Evolutionary conservation across 2,888 invertebrate genomes (phyloP).

Genomic region (Lymantria dispar): DNA sequence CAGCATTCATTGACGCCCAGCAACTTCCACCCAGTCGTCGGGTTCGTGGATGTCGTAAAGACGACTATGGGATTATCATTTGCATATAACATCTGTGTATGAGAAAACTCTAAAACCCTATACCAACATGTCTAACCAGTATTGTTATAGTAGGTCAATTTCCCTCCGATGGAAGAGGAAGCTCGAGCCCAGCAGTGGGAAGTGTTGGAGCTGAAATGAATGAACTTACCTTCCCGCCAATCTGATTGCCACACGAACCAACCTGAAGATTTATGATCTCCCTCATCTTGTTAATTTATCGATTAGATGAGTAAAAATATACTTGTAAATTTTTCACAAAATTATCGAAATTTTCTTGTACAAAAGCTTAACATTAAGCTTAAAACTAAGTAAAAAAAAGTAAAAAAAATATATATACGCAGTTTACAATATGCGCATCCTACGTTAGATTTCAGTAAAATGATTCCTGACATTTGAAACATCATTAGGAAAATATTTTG

Average conservation of each 20-base stretch:
- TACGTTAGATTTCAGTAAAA: constrained; percentile 62
- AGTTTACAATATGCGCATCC: constrained; percentile 59
- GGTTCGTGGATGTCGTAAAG: too few relatives aligned
- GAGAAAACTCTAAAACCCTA: too few relatives aligned
- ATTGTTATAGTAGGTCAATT: too few relatives aligned
- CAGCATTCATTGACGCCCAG: too few relatives aligned
- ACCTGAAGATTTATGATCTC: constrained; percentile 90
- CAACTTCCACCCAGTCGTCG: too few relatives aligned
- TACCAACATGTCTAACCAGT: too few relatives aligned
- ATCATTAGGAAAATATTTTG: constrained; percentile 24
- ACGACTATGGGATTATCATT: too few relatives aligned
- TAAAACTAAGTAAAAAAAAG: constrained; percentile 65
- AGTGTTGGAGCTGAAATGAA: neutral
- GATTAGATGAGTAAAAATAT: constrained; percentile 22
- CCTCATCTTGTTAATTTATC: constrained; percentile 84
- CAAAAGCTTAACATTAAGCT: constrained; percentile 71
- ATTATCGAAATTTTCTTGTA: constrained; percentile 44
- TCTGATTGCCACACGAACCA: constrained; percentile 87
- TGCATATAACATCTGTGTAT: too few relatives aligned
- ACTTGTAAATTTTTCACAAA: constrained; percentile 68
- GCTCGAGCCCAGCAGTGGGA: too few relatives aligned
- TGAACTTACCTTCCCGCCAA: constrained; percentile 79
- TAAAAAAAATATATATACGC: constrained; percentile 32
- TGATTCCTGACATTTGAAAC: constrained; percentile 20
- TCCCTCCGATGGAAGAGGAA: too few relatives aligned